These are phyloP conservation scores for Trissolcus brochymenae DNA, from an alignment of 2,888 invertebrate species.

Conservation along the genomic window DNA sequence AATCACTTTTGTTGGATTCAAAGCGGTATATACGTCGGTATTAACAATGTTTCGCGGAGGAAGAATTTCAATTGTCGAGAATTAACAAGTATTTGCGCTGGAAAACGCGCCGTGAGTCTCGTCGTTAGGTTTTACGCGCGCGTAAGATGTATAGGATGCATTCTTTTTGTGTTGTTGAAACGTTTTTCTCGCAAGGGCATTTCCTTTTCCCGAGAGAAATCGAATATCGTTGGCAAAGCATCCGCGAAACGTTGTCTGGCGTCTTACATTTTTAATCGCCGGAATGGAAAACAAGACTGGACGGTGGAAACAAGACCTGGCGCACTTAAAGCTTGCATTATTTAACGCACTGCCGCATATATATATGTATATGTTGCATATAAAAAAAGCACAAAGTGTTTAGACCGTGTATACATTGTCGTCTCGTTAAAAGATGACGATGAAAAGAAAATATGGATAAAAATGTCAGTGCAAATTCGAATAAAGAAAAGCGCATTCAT, in stretches of 20 bases:
- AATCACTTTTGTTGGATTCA: too few species aligned
- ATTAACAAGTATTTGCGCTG: conserved; percentile 29
- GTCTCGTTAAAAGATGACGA: conserved; percentile 36
- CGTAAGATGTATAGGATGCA: conserved; percentile 23
- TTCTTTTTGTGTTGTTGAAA: conserved; percentile 31
- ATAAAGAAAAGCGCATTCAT: neutral
- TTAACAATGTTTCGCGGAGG: conserved; percentile 1
- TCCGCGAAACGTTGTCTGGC: conserved; percentile 60
- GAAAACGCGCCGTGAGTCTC: conserved; percentile 17
- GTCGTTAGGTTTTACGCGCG: conserved; percentile 34
- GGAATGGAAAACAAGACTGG: conserved; percentile 62
- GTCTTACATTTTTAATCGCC: conserved; percentile 65
- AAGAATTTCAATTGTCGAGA: conserved; percentile 30
- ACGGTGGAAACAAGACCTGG: conserved; percentile 58
- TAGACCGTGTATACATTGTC: conserved; percentile 37
- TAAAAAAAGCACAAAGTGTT: conserved; percentile 37
- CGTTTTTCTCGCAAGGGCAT: conserved; percentile 53
- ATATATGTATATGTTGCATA: conserved; percentile 20
- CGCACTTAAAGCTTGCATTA: conserved; percentile 62
- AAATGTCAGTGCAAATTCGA: neutral
- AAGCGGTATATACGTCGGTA: neutral
- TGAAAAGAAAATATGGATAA: conserved; percentile 6
- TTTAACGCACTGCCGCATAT: conserved; percentile 44
- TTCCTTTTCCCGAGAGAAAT: conserved; percentile 58
- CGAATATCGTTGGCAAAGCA: conserved; percentile 55